Evolutionary conservation across 2,888 invertebrate species (phyloP), one percentile per base, ranked within the genome.

Genomic region (Herminia tarsipennalis): DNA sequence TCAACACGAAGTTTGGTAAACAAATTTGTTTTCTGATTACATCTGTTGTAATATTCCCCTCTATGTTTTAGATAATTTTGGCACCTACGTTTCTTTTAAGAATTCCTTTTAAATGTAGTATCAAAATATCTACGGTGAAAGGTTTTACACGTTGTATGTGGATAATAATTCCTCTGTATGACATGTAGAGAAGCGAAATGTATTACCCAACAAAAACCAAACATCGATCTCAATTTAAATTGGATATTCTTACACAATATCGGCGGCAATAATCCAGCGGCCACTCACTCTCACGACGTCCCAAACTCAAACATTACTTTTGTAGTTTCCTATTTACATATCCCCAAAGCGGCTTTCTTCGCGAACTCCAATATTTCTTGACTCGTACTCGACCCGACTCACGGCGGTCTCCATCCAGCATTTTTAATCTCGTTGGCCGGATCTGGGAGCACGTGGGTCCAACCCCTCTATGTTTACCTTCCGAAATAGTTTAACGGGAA

Each of bases 401-500:
- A 81, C 81, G 81, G 81, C 83, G 81, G 81, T 78, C 79, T 68
- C 78, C 86, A 86, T 88, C 85, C 86, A 86, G 86, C 86, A 88
- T 89, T 90, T 91, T 91, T 90, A 91, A 91, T 91, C 91, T 90
- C 80, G 86, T 88, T 86, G 79, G 70, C 66, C 76, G 85, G 87
- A 87, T 87, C 86, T 86, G 70, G 78, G 77, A 77, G 77, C 86
- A 87, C 88, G 86, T 86, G 89, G 82, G 82, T 72, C 75, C 74
- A 67, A 75, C 69, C 86, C 82, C 89, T 85, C 84, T 78, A 68
- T 91, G 90, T 91, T 90, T 91, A 90, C 90, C 90, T 90, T 87
- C 86, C 83, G 86, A 89, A 91, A 91, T 91, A 91, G 91, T 91
- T 91, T 89, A 89, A 90, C 91, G 86, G 86, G 81, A 81, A 85